A percentile compares a stretch with the other conserved stretches of the same genome.
phyloP scores from a whole-genome alignment of 2,888 invertebrate species.

The Orthosia gothica region DNA sequence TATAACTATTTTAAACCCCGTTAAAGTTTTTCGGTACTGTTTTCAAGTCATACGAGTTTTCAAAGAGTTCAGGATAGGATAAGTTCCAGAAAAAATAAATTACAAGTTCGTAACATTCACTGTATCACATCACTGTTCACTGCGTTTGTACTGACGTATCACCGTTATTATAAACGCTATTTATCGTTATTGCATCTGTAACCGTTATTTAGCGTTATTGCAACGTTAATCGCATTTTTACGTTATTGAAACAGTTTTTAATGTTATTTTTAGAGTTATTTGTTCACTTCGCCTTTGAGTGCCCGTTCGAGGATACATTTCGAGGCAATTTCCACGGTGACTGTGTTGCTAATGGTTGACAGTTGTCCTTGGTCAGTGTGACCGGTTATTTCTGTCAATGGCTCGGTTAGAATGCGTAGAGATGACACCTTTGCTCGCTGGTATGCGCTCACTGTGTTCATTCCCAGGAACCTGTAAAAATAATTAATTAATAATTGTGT shows the following conservation, averaged over 20 bases:
- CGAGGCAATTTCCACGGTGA: constrained; percentile 88
- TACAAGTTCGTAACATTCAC: constrained; percentile 60
- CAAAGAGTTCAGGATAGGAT: constrained; percentile 27
- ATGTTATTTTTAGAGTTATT: constrained; percentile 59
- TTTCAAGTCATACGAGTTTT: background rate
- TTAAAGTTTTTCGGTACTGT: constrained; percentile 6
- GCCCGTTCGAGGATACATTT: constrained; percentile 85
- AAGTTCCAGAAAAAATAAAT: constrained; percentile 48
- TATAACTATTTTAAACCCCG: constrained; percentile 22
- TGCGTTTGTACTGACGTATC: constrained; percentile 68
- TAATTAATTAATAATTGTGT: background rate
- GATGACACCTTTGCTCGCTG: constrained; percentile 97
- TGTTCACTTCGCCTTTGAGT: constrained; percentile 83
- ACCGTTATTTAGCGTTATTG: constrained; percentile 27
- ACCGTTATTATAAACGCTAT: constrained; percentile 50
- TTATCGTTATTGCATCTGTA: constrained; percentile 33
- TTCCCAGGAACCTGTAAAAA: constrained; percentile 94
- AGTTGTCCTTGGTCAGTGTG: constrained; percentile 77
- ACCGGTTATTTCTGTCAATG: constrained; percentile 68
- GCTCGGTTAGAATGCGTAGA: constrained; percentile 93
- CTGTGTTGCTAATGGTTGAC: constrained; percentile 88
- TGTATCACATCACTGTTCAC: constrained; percentile 70
- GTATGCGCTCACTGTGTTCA: constrained; percentile 97
- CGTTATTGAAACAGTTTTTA: constrained; percentile 36
- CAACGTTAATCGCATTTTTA: constrained; percentile 11